These are phyloP conservation scores for Leptonema lineaticorne DNA, from an alignment of 1,140 invertebrate species.

Conservation along the genomic window DNA sequence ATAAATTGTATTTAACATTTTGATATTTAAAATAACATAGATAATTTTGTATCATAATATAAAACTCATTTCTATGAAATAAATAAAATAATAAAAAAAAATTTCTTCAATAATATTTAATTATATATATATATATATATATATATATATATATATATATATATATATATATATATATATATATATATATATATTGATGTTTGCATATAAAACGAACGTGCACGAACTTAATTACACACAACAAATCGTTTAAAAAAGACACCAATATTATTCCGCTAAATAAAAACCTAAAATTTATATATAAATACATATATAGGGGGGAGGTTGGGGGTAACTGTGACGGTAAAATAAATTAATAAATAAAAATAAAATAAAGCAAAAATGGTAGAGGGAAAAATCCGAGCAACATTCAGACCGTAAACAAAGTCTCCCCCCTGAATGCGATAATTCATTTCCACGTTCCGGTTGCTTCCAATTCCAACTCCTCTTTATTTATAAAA, in stretches of 20 bases:
- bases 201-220: not conserved
- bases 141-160: no score
- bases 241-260: not conserved
- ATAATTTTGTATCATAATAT: no score
- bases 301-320: no score
- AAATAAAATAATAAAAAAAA: no score
- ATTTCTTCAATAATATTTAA: no score
- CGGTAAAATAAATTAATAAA: conserved; percentile 11
- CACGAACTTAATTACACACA: not conserved
- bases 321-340: not conserved
- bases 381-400: not conserved
- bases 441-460: conserved; percentile 18
- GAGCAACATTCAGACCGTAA: conserved; percentile 9
- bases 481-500: no score
- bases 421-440: conserved; percentile 1
- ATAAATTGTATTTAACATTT: no score
- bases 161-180: no score
- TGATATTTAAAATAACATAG: no score
- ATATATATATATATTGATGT: not conserved
- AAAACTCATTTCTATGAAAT: no score
- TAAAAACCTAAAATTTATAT: not conserved
- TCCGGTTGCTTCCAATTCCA: not conserved
- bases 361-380: not conserved
- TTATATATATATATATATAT: no score
- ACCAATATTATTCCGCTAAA: not conserved